Conservation (phyloP, 2,888 invertebrate species). For the Acrobasis repandana region DNA sequence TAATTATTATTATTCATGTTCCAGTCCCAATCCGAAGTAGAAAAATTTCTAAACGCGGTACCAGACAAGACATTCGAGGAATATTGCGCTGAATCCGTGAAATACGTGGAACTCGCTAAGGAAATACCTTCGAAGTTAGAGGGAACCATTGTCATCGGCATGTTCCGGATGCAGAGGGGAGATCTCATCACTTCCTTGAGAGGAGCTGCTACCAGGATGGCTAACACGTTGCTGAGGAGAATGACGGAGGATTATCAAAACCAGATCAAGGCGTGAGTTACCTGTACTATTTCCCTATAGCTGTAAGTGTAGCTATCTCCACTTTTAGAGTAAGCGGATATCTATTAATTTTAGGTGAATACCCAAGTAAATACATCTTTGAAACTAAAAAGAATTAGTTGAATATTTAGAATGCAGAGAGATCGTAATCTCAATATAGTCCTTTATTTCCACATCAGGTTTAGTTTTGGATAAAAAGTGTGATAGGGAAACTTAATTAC, state of each 20-base stretch:
- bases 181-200: conserved; percentile 89
- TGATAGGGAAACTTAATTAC: too few species aligned
- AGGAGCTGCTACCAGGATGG: conserved; percentile 85
- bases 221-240: conserved; percentile 86
- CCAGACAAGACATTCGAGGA: conserved; percentile 85
- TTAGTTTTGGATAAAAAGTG: too few species aligned
- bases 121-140: conserved; percentile 84
- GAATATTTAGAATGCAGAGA: too few species aligned
- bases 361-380: too few species aligned
- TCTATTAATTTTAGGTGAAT: too few species aligned
- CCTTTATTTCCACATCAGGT: too few species aligned
- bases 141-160: conserved; percentile 88
- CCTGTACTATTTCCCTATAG: too few species aligned
- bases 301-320: too few species aligned
- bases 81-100: conserved; percentile 83
- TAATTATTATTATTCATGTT: conserved; percentile 11
- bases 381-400: too few species aligned
- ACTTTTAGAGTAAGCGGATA: too few species aligned
- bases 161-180: conserved; percentile 92
- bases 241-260: conserved; percentile 92
- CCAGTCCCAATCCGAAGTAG: conserved; percentile 85
- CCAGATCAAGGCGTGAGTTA: conserved; percentile 87
- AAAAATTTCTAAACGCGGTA: conserved; percentile 85
- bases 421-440: too few species aligned
- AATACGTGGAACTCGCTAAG: conserved; percentile 84